Evolutionary conservation across 2,113 vertebrate genomes (phyloP).

Genomic region (Fulica atra): DNA sequence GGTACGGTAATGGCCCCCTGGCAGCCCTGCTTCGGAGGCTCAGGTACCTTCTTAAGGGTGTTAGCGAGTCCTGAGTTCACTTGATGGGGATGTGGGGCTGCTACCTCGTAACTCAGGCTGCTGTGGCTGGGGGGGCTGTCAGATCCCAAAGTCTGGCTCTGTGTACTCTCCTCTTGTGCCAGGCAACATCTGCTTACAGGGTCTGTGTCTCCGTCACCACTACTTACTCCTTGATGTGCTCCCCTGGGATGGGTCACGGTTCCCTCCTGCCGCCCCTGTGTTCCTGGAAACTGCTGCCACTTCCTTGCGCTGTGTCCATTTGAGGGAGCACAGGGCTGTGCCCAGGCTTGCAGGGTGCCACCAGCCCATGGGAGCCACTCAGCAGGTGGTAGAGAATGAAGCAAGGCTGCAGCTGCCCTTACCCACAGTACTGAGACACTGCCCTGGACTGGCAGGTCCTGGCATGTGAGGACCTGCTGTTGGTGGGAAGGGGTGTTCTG

Average conservation of each 20-base stretch:
- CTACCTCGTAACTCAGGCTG: neutral
- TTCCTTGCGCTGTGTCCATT: neutral
- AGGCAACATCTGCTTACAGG: neutral
- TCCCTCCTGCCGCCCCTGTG: neutral
- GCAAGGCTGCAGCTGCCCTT: neutral
- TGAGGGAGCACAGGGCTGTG: rapidly evolving
- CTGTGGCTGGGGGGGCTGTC: neutral
- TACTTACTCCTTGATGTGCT: neutral
- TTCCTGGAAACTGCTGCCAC: neutral
- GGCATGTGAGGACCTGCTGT: rapidly evolving
- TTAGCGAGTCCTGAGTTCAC: neutral
- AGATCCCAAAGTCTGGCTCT: neutral
- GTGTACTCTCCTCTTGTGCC: neutral
- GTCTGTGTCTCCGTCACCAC: neutral
- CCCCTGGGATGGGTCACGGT: neutral
- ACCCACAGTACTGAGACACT: rapidly evolving
- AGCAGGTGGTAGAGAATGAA: neutral
- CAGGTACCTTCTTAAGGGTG: rapidly evolving
- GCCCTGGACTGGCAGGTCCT: neutral
- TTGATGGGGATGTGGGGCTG: rapidly evolving
- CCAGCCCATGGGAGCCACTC: neutral
- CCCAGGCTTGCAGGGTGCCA: neutral
- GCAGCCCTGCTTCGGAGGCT: no score
- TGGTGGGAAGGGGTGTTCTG: rapidly evolving
- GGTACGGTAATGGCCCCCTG: rapidly evolving